Base-by-base conservation (phyloP, 2,797 vertebrate species). In the Astyanax mexicanus region DNA sequence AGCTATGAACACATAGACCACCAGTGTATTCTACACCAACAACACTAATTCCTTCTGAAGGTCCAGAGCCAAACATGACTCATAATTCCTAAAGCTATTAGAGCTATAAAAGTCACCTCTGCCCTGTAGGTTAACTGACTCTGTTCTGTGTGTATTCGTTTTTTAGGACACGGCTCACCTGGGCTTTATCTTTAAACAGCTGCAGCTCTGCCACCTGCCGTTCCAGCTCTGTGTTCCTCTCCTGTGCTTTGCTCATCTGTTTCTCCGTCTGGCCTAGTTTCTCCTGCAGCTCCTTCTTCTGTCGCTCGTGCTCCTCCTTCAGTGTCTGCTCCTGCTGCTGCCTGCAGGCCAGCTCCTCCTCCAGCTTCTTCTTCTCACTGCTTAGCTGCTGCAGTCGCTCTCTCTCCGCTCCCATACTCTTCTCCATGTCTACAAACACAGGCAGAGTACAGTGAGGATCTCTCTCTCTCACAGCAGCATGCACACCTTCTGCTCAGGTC, bases 331-430 rank as follows among this genome's bases (percentile, higher is more conserved):
- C 77, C 67, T 90, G 90, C 62, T 87, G 88, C 69, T 90, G 93
- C 84, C 92, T 93, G 67, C 93, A 92, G 3, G 88, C 85, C 45
- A 93, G 90, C 55, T 94, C 89, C 0, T 88, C 89, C 83, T 95
- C 94, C 62, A 96, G 81, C 75, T 93, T 95, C 78, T 84, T 72
- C 86, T 95, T 95, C 4, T 91, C 92, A 38, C 89, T 88, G 0
- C 76, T 58, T 78, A 95, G 82, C 57, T 91, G 91, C 44, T 91
- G 88, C 71, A 95, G 90, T 74, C 83, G 92, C 76, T 92, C 92
- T 80, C 89, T 89, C 35, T 89, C 79, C 57, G 88, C 89, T 86
- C 89, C 92, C 73, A 92, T 52, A 29, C 87, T 93, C 69, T 84
- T 90, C 78, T 95, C 93, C 90, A 93, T 89, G 72, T 83, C 93